Evolutionary conservation across 1,140 invertebrate genomes (phyloP), one percentile per base, ranked within the genome.

Genomic region (Diabrotica undecimpunctata): DNA sequence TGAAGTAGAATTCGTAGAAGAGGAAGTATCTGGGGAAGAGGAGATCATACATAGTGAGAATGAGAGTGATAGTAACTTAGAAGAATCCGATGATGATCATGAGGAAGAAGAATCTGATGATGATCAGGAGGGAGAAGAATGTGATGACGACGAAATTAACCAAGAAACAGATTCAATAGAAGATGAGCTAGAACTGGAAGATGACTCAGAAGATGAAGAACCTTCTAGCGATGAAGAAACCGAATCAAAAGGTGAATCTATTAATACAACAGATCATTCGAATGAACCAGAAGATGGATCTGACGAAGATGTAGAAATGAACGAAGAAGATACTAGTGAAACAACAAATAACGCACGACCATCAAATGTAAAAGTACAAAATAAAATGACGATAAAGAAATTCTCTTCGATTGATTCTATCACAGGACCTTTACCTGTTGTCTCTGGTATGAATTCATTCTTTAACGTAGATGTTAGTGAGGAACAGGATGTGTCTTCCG

Each of bases 261-360:
- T 25, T 25, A 25, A 25, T 25, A 25, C 4, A 4, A 25, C 25
- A 25, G 1, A 25, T 2, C 25, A 25, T 25, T 25, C 46, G 9
- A 5, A 55, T 36, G 54, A 25, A 55, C n/a, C 10, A 25, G n/a
- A n/a, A n/a, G 36, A 13, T 55, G 12, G 36, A 10, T 25, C 5
- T n/a, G n/a, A 25, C 14, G 54, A 55, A 55, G 54, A 50, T 2
- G 46, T 13, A 36, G 54, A 25, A 55, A 25, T 10, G 13, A 35
- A 55, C 6, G 25, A 25, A 12, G 73, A 78, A 7, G 73, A 76
- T 9, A 77, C 77, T 0, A 81, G 79, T 62, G 79, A 79, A 14
- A 61, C 1, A 25, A 25, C 25, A 25, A 25, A 25, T 25, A 25
- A 25, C 4, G 4, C 25, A 25, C 25, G 25, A 25, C 1, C 25